Evolutionary conservation across 2,888 invertebrate genomes (phyloP), one percentile per base, ranked within the genome.

Genomic region (Drosophila infuscata): DNA sequence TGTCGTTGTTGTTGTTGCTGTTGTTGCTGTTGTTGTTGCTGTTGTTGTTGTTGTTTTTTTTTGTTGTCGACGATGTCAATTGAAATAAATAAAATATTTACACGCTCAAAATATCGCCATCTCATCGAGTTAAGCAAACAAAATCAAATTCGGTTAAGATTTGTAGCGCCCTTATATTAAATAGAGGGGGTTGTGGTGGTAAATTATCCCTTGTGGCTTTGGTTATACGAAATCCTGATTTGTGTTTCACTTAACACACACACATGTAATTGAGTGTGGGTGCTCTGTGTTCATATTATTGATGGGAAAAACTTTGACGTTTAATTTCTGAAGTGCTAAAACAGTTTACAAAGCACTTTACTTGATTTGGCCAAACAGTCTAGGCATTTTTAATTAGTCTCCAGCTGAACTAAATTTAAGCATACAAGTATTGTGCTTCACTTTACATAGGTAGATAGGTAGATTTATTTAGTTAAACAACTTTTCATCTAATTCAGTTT

Each of bases 41-140:
- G 33, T 33, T n/a, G n/a, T n/a, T n/a, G n/a, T n/a, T n/a, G n/a
- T n/a, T n/a, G n/a, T 54, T 35, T 63, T 68, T 33, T 54, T 35
- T 63, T 68, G 58, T 56, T 53, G 74, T 46, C 38, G 53, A 30
- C 54, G 46, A 38, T 62, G 62, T 53, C 71, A 71, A 71, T 70
- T 70, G 70, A 62, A n/a, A n/a, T n/a, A n/a, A n/a, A n/a, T n/a
- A 75, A 69, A 78, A 79, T 79, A 79, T 79, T 74, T 76, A 71
- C 81, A 76, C 81, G 69, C 20, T 65, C 65, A 29, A 32, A 65
- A 72, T 78, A 71, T 73, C 76, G 67, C 48, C 68, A 66, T 73
- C 82, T 82, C 73, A 83, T 75, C 80, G 76, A 79, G 82, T 79
- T 84, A 70, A 67, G 74, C 69, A 83, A 86, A 83, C 76, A 82